These are phyloP conservation scores for Schizothorax lantsangensis DNA, from an alignment of 2,797 vertebrate genomes.

Conservation along the genomic window DNA sequence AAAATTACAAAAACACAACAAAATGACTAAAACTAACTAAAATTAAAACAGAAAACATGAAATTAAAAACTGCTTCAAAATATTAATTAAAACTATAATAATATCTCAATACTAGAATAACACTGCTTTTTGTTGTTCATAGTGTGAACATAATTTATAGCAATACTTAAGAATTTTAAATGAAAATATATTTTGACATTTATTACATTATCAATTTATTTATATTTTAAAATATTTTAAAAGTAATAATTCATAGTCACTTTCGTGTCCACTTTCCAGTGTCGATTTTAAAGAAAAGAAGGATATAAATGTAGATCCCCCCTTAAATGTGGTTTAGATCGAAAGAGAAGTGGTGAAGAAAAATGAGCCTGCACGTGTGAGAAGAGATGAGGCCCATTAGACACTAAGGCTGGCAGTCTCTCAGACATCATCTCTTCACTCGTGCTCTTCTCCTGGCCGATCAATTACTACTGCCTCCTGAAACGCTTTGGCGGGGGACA, in stretches of 20 bases:
- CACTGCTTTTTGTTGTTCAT: neutral
- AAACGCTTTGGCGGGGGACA: conserved; percentile 61
- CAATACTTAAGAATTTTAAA: neutral
- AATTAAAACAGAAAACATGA: neutral
- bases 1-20: neutral
- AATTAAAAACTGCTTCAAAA: neutral
- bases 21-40: neutral
- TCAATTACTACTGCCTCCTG: conserved; percentile 65
- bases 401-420: conserved; percentile 58
- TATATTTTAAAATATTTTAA: neutral
- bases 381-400: conserved; percentile 59
- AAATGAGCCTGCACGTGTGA: conserved; percentile 36
- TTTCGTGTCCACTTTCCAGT: neutral
- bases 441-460: conserved; percentile 55
- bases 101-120: neutral
- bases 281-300: neutral
- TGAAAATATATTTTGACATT: neutral
- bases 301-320: neutral
- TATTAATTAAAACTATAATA: neutral
- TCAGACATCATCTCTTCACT: conserved; percentile 60
- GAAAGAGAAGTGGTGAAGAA: conserved; percentile 42
- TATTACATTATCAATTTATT: neutral
- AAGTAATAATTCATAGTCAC: neutral
- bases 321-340: conserved; percentile 11
- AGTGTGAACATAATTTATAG: neutral